Evolutionary conservation across 2,113 vertebrate genomes (phyloP).

Genomic region (Sprattus sprattus): DNA sequence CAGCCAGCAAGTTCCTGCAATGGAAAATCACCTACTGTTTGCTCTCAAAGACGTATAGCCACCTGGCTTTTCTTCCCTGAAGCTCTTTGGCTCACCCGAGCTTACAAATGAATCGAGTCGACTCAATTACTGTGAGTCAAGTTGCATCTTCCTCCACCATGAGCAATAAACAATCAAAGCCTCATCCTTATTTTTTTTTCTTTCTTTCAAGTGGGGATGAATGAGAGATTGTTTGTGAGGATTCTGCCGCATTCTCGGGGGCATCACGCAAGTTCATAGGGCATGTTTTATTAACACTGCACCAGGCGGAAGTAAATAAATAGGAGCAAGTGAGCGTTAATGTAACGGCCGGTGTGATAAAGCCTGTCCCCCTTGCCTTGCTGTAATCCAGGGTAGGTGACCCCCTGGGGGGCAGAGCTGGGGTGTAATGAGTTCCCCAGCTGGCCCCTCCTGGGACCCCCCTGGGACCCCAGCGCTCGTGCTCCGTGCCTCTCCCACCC

Average conservation of each 20-base stretch:
- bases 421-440: conserved; percentile 76
- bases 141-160: not conserved
- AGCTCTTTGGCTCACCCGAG: not conserved
- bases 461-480: conserved; percentile 68
- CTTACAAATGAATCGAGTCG: not conserved
- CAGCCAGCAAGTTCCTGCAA: too few species aligned
- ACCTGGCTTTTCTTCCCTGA: not conserved
- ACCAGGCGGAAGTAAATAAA: conserved; percentile 45
- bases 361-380: conserved; percentile 29
- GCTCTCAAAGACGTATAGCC: not conserved
- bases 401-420: conserved; percentile 56
- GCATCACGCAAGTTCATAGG: conserved; percentile 46
- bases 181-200: not conserved
- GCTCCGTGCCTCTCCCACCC: conserved; percentile 67
- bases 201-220: not conserved
- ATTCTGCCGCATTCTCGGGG: conserved; percentile 34
- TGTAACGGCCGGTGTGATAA: conserved; percentile 52
- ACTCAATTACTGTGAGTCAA: not conserved
- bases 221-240: conserved; percentile 18
- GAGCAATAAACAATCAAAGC: not conserved
- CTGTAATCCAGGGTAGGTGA: conserved; percentile 58
- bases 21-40: not conserved
- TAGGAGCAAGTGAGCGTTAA: conserved; percentile 39
- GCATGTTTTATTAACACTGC: conserved; percentile 47
- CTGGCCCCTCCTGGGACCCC: conserved; percentile 67